Percentiles rank a stretch among this genome's conserved stretches.
Conservation (phyloP, 1,140 invertebrate species). For the Drosophila subpulchrella region DNA sequence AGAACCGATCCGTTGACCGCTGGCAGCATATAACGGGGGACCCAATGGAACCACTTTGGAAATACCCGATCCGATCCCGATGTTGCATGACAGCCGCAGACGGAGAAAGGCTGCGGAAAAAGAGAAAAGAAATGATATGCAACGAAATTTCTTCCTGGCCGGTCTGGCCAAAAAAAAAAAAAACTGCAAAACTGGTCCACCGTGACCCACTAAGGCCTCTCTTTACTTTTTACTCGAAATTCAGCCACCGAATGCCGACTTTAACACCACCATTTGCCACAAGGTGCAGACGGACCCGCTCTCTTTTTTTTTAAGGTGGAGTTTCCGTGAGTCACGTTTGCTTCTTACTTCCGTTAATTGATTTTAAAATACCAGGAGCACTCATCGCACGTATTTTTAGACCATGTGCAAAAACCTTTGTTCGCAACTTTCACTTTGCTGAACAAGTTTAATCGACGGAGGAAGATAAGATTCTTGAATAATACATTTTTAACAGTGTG, state of each 20-base stretch:
- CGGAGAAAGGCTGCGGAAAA: slow-evolving; percentile 28
- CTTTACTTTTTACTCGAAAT: slow-evolving; percentile 33
- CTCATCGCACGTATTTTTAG: slow-evolving; percentile 31
- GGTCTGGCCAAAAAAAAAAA: slow-evolving; percentile 5
- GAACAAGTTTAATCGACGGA: slow-evolving; percentile 8
- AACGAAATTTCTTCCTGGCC: slow-evolving; percentile 72
- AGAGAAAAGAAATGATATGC: slow-evolving; percentile 65
- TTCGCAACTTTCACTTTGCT: slow-evolving; percentile 32
- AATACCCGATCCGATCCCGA: slow-evolving; percentile 11
- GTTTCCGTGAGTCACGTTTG: slow-evolving; percentile 22
- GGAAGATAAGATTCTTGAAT: slow-evolving; percentile 23
- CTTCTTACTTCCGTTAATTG: slow-evolving; percentile 22
- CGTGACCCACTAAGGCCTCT: slow-evolving; percentile 70
- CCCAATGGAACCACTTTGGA: slow-evolving; percentile 32
- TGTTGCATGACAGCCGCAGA: neutral
- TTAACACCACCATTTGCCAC: slow-evolving; percentile 21
- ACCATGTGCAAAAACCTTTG: slow-evolving; percentile 13
- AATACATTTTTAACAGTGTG: slow-evolving; percentile 2
- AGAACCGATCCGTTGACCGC: slow-evolving; percentile 32
- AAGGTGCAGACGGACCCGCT: slow-evolving; percentile 20
- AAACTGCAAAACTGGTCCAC: slow-evolving; percentile 68
- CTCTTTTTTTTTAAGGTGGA: slow-evolving; percentile 1
- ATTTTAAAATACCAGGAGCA: slow-evolving; percentile 32
- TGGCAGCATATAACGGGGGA: slow-evolving; percentile 39
- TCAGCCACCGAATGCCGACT: slow-evolving; percentile 15